These are phyloP conservation scores for Bolborhynchus lineola DNA, from an alignment of 2,113 vertebrate species.

Conservation along the genomic window DNA sequence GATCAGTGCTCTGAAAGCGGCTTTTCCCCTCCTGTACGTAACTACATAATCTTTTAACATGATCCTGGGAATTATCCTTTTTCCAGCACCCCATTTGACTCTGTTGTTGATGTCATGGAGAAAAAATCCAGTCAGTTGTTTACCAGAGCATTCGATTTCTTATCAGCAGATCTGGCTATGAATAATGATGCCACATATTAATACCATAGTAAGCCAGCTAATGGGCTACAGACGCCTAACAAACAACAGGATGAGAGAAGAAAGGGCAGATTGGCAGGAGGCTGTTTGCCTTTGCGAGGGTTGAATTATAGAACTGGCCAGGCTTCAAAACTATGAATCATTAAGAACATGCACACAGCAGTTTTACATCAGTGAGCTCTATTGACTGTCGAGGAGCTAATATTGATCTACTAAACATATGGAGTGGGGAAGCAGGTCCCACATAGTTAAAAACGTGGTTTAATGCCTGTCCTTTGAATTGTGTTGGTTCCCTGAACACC, in stretches of 20 bases:
- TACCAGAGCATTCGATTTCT: constrained; percentile 52
- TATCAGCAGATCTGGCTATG: constrained; percentile 59
- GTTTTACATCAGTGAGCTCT: constrained; percentile 52
- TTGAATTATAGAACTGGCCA: constrained; percentile 50
- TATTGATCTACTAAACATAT: constrained; percentile 54
- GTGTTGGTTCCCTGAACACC: not conserved
- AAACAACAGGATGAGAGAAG: constrained; percentile 57
- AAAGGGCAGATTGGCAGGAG: constrained; percentile 56
- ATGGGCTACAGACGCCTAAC: constrained; percentile 30
- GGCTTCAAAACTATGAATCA: constrained; percentile 63
- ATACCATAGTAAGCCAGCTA: constrained; percentile 47
- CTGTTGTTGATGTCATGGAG: constrained; percentile 56
- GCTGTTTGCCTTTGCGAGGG: constrained; percentile 42
- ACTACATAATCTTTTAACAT: not conserved
- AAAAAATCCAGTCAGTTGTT: constrained; percentile 36
- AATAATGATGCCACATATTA: constrained; percentile 61
- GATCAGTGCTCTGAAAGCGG: not conserved
- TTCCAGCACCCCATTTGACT: constrained; percentile 2
- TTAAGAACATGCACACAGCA: constrained; percentile 51
- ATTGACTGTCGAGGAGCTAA: constrained; percentile 55
- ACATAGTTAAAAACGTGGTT: not conserved
- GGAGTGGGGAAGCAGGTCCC: constrained; percentile 24
- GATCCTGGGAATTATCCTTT: not conserved
- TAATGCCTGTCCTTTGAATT: not conserved
- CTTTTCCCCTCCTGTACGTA: not conserved